Evolutionary conservation across 2,888 invertebrate species (phyloP).

Genomic region (Caenorhabditis wallacei): DNA sequence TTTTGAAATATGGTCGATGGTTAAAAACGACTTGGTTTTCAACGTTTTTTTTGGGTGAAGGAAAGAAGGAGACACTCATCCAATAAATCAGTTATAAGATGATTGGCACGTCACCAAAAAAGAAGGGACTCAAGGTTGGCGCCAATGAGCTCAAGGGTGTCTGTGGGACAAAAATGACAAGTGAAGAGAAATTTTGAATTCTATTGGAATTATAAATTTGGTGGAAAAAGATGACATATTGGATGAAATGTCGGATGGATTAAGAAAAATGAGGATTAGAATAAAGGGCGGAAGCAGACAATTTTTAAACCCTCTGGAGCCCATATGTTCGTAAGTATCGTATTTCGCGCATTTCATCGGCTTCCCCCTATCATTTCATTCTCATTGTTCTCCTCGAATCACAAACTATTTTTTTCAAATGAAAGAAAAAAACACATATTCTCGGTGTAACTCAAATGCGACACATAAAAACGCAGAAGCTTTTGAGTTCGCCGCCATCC

Average conservation of each 20-base stretch:
- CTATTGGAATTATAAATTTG: neutral
- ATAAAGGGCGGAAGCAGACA: conserved; percentile 16
- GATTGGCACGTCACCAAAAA: conserved; percentile 63
- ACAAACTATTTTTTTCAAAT: conserved; percentile 12
- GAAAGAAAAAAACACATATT: conserved; percentile 46
- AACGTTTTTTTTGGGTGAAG: conserved; percentile 39
- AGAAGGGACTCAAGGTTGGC: conserved; percentile 47
- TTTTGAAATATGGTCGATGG: conserved; percentile 60
- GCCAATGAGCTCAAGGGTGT: conserved; percentile 55
- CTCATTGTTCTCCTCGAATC: conserved; percentile 40
- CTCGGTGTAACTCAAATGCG: conserved; percentile 59
- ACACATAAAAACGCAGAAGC: conserved; percentile 56
- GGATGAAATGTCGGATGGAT: neutral
- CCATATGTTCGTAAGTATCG: conserved; percentile 59
- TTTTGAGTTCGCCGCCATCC: conserved; percentile 61
- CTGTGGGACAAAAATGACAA: conserved; percentile 14
- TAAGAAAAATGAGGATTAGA: conserved; percentile 1
- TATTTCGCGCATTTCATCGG: conserved; percentile 59
- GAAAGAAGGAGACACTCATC: conserved; percentile 32
- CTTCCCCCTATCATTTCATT: conserved; percentile 20
- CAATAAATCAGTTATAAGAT: conserved; percentile 64
- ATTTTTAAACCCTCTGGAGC: conserved; percentile 28
- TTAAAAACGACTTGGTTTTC: conserved; percentile 24
- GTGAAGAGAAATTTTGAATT: neutral
- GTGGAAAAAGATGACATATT: neutral